Percentiles rank a stretch among this genome's conserved stretches.
These are phyloP conservation scores for Philopedon plagiatum DNA, from an alignment of 2,888 invertebrate species.

Conservation along the genomic window DNA sequence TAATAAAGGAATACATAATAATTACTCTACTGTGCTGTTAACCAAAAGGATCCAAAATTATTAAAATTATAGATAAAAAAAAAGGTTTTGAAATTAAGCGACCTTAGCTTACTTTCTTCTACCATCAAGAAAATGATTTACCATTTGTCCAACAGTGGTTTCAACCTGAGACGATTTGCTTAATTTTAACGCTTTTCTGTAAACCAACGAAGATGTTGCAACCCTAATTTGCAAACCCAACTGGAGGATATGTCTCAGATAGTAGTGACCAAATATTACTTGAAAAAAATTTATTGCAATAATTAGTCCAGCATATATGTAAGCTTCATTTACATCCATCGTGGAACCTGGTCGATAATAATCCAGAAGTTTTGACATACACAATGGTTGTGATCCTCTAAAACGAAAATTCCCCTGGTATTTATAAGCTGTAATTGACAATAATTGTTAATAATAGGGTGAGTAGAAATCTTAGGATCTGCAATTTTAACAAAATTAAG, in stretches of 20 bases:
- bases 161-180: slow-evolving; percentile 31
- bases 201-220: slow-evolving; percentile 42
- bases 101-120: too few relatives aligned
- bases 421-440: not conserved
- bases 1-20: too few relatives aligned
- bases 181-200: slow-evolving; percentile 47
- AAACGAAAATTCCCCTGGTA: not conserved
- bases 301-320: slow-evolving; percentile 42
- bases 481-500: too few relatives aligned
- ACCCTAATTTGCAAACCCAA: slow-evolving; percentile 50
- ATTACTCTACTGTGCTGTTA: too few relatives aligned
- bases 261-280: slow-evolving; percentile 40
- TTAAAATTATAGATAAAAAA: too few relatives aligned
- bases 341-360: slow-evolving; percentile 65
- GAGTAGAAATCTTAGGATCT: too few relatives aligned
- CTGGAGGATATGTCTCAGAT: slow-evolving; percentile 34
- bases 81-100: too few relatives aligned
- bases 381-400: slow-evolving; percentile 37
- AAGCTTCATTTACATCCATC: slow-evolving; percentile 32
- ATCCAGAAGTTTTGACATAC: slow-evolving; percentile 42
- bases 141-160: slow-evolving; percentile 48
- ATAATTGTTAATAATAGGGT: too few relatives aligned
- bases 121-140: slow-evolving; percentile 3
- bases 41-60: too few relatives aligned
- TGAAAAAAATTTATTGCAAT: slow-evolving; percentile 28